Evolutionary conservation across 2,113 vertebrate species (phyloP), one percentile per base, ranked within the genome.

Genomic region (Lota lota): DNA sequence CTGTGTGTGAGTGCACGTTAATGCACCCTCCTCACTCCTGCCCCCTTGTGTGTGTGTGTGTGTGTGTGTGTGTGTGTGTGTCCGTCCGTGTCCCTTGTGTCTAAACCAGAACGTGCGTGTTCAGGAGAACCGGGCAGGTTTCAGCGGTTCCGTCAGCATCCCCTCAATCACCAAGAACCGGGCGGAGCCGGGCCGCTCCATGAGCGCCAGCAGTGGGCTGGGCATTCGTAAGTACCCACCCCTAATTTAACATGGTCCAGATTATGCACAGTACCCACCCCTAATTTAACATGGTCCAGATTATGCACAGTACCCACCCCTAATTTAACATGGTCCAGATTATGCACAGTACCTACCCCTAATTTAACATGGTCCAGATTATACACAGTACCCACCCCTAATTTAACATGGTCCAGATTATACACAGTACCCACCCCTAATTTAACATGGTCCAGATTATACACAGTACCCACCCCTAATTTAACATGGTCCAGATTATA

Each of bases 111-210:
- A 95, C 79, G 92, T 96, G 56, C 94, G 95, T 87, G 91, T 94
- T 81, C 97, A 97, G 93, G 97, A 99, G 87, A 97, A 83, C 74
- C 94, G 97, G 20, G 89, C 94, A 0, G 93, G 95, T 14, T 99
- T 99, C 91, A 98, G 97, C 3, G 97, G 95, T n/a, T 99, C 97
- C 0, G 96, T 97, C 91, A 98, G 97, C 76, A 98, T 99, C 81
- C 96, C 97, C 0, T 98, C 97, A 2, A 96, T 99, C 90, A 93
- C 95, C 1, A 98, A 96, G 77, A 94, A 95, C 85, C 93, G 95
- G 74, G 92, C 88, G 0, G 97, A 99, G 70, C 97, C 97, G 0
- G 96, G 97, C 0, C 94, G 97, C 5, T 99, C 97, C 40, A 98
- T 99, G 97, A 99, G 97, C 0, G 96, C 97, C 2, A 99, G 97